Conservation (phyloP, 2,888 invertebrate genomes). For the Globia sparganii region DNA sequence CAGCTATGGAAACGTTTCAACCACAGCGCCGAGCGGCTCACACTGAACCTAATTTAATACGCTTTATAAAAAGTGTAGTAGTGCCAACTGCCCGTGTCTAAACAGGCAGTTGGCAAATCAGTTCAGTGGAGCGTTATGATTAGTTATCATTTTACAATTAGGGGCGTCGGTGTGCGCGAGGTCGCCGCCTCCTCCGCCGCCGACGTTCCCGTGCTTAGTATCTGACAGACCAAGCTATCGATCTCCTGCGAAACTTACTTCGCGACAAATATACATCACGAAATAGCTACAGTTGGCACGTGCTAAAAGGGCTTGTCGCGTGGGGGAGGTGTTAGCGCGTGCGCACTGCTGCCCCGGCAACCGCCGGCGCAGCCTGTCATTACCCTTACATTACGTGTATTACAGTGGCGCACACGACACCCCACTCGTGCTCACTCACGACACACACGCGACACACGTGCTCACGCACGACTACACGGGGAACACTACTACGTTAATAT, state of each 20-base stretch:
- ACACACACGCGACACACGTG: not conserved
- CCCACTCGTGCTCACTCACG: not conserved
- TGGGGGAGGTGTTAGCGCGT: not conserved
- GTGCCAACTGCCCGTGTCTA: no score
- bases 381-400: not conserved
- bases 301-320: not conserved
- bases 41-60: conserved; percentile 32
- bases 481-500: conserved; percentile 19
- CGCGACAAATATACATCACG: no score
- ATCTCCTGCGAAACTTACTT: not conserved
- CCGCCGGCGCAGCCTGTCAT: not conserved
- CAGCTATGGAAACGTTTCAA: conserved; percentile 22
- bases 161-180: conserved; percentile 29
- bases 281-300: not conserved
- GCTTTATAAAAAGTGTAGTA: not conserved
- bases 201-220: not conserved
- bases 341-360: not conserved
- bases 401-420: not conserved
- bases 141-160: conserved; percentile 46
- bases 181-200: conserved; percentile 18
- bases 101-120: conserved; percentile 19
- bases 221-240: not conserved
- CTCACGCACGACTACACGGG: not conserved
- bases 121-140: conserved; percentile 38
- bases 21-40: conserved; percentile 15